Evolutionary conservation across 2,113 vertebrate genomes (phyloP).

Genomic region (Callospermophilus lateralis): DNA sequence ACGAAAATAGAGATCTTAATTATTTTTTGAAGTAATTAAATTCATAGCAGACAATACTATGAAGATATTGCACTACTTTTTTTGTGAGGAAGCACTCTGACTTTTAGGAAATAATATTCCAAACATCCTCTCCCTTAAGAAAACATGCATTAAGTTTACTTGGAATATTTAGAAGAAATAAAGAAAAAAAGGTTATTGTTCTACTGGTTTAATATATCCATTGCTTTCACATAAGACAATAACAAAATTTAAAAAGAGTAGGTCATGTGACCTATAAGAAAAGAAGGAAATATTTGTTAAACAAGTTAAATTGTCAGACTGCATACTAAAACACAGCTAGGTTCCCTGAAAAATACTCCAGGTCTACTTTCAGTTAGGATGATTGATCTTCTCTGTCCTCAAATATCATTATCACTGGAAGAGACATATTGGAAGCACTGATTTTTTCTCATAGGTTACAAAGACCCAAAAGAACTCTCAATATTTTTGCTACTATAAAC

Average conservation of each 20-base stretch:
- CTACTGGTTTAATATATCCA: background rate
- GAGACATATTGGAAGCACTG: background rate
- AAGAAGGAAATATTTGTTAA: background rate
- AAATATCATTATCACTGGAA: background rate
- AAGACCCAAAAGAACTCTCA: background rate
- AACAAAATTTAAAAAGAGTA: background rate
- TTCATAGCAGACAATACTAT: too few species aligned
- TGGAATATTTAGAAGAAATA: background rate
- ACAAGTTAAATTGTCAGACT: background rate
- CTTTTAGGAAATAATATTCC: background rate
- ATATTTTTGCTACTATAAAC: background rate
- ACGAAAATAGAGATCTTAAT: background rate
- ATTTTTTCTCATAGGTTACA: background rate
- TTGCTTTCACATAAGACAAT: background rate
- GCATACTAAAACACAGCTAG: background rate
- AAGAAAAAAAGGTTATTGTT: background rate
- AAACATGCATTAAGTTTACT: background rate
- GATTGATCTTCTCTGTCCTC: background rate
- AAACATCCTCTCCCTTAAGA: background rate
- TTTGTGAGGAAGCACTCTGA: too few species aligned
- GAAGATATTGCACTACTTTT: too few species aligned
- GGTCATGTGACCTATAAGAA: background rate
- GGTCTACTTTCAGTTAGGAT: background rate
- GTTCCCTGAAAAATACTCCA: background rate
- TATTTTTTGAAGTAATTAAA: too few species aligned